A percentile compares a stretch with the other conserved stretches of the same genome.
Evolutionary conservation across 2,888 invertebrate species (phyloP).

Genomic region (Tinea trinotella): DNA sequence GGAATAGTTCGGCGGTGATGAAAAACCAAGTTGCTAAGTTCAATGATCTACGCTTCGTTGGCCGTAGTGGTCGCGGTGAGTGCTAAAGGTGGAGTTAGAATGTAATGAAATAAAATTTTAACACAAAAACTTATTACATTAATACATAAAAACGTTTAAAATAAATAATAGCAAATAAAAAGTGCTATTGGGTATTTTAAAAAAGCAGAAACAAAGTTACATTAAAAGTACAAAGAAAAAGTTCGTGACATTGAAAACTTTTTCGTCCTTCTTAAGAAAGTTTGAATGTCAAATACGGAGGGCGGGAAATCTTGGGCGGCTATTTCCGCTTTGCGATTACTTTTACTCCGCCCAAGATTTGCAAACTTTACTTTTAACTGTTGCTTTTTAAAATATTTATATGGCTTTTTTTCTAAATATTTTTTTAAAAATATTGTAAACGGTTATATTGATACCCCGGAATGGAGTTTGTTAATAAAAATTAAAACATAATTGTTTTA

Average conservation of each 20-base stretch:
- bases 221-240: no score
- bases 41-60: constrained; percentile 98
- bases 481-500: no score
- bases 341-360: constrained; percentile 36
- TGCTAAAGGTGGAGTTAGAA: constrained; percentile 66
- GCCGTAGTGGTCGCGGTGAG: constrained; percentile 98
- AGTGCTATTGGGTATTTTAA: no score
- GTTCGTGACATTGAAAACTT: constrained; percentile 57
- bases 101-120: no score
- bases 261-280: constrained; percentile 53
- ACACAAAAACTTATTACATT: no score
- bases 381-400: neutral
- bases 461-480: no score
- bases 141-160: no score
- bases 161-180: no score
- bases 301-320: constrained; percentile 51
- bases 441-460: neutral
- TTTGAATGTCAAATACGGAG: constrained; percentile 58
- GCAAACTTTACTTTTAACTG: neutral
- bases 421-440: neutral
- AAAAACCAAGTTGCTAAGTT: constrained; percentile 99
- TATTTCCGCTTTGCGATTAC: constrained; percentile 41
- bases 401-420: neutral
- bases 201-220: no score
- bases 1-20: constrained; percentile 96